Evolutionary conservation across 1,140 invertebrate genomes (phyloP), one percentile per base, ranked within the genome.

Genomic region (Orchestia grillus): DNA sequence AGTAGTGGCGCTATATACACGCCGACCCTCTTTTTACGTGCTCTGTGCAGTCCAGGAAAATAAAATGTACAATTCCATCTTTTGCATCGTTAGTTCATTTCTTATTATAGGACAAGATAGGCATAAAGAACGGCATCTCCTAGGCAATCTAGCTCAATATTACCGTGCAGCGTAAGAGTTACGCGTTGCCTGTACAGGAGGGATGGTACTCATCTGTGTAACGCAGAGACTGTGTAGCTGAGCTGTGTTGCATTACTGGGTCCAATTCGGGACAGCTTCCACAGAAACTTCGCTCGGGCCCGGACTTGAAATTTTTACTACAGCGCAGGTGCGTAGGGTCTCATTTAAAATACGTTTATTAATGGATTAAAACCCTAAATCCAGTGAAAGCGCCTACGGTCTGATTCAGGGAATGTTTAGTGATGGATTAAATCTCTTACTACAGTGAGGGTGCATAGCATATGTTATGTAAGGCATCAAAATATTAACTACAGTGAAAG

Each of bases 11-110:
- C 62, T 77, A 77, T 77, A 77, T 94, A 94, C 44, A 94, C 47
- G 92, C 92, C 44, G 44, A 42, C 44, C 92, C 44, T 16, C 92
- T 94, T 94, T 94, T 94, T 94, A 94, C 44, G 43, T 45, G 40
- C 43, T 44, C 44, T 40, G 44, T 45, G 4, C 43, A 44, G 44
- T 44, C 11, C 43, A 45, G 40, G 92, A 47, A 94, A 45, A 94
- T 94, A 94, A 94, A 94, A 94, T 94, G 41, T 47, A 94, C 92
- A 94, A 45, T 94, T 94, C 92, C 92, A 45, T 91, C 88, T 91
- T 91, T 91, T 91, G 88, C 88, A 91, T 45, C 92, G 92, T 94
- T 94, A 45, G 43, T 94, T 94, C 92, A 45, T 45, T 94, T 94
- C 44, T 44, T 45, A 94, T 94, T 94, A 94, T 45, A 47, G 44